A percentile compares a stretch with the other conserved stretches of the same genome.
These are phyloP conservation scores for Thalassophryne amazonica DNA, from an alignment of 2,797 vertebrate genomes.

Conservation along the genomic window DNA sequence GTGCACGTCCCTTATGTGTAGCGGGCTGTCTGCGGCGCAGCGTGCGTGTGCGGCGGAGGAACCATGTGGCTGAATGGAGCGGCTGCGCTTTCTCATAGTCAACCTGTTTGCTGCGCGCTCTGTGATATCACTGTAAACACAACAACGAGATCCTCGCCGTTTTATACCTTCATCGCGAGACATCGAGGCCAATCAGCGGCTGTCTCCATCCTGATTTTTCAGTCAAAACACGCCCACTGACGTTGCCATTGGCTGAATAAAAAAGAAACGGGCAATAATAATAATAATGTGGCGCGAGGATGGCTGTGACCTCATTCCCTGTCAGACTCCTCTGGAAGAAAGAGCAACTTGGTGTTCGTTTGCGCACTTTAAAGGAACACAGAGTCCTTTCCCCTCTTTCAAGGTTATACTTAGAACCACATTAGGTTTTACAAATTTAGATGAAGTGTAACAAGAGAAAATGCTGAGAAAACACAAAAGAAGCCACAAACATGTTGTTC, in stretches of 20 bases:
- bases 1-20: slow-evolving; percentile 66
- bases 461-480: slow-evolving; percentile 52
- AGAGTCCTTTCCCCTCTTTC: slow-evolving; percentile 40
- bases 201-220: slow-evolving; percentile 90
- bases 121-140: slow-evolving; percentile 87
- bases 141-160: slow-evolving; percentile 77
- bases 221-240: slow-evolving; percentile 74
- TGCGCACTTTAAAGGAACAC: slow-evolving; percentile 76
- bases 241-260: slow-evolving; percentile 84
- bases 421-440: slow-evolving; percentile 56
- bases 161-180: slow-evolving; percentile 86
- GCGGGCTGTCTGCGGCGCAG: slow-evolving; percentile 72
- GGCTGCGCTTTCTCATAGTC: slow-evolving; percentile 84
- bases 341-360: slow-evolving; percentile 75
- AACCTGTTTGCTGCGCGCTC: slow-evolving; percentile 80
- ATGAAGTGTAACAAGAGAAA: slow-evolving; percentile 24
- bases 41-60: slow-evolving; percentile 68
- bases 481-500: slow-evolving; percentile 48
- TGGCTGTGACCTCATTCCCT: slow-evolving; percentile 98
- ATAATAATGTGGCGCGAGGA: slow-evolving; percentile 96
- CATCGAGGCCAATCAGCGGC: slow-evolving; percentile 79
- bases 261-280: slow-evolving; percentile 89
- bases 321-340: slow-evolving; percentile 81
- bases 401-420: slow-evolving; percentile 56
- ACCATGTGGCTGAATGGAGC: slow-evolving; percentile 81